Evolutionary conservation across 1,140 invertebrate genomes (phyloP), one percentile per base, ranked within the genome.

Genomic region (Drusus annulatus): DNA sequence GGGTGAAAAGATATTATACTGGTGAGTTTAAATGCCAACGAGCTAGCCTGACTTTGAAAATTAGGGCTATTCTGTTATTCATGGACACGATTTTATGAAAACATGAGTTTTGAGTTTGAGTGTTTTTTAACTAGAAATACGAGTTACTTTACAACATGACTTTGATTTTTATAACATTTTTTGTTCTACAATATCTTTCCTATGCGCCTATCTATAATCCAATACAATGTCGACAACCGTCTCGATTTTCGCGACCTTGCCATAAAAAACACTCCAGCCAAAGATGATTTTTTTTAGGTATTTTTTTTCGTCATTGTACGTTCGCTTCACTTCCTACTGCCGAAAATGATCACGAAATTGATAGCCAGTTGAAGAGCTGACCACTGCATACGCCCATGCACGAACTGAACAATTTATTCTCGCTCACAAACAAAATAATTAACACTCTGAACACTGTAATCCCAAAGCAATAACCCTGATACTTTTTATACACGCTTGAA

Each of bases 301-400:
- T 8, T 50, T 69, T 62, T 69, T 69, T 69, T 21, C 36, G 21
- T 50, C 65, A 36, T 50, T 19, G 10, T 69, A 3, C 19, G 36
- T 8, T 69, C 0, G 65, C 21, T 69, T 21, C 36, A 23, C 65
- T 69, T 69, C 65, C 65, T 69, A 51, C 65, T 45, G 36, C 28
- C 65, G 19, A 69, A 65, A 69, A 69, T 19, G 65, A 45, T 69
- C 65, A 69, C 65, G 36, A 50, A 69, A 69, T 69, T 69, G 65
- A 69, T 69, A 69, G 65, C n/a, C 45, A 19, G 31, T 13, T 50
- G 21, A 15, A n/a, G 17, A 23, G 10, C 23, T 63, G 60, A 23
- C 36, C 65, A 69, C 65, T 69, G 65, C 65, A 69, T 69, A 69
- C 65, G 65, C 65, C 65, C 65, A 69, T 69, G 31, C 65, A 69